A percentile compares a stretch with the other conserved stretches of the same genome.
Evolutionary conservation across 2,797 vertebrate species (phyloP).

Genomic region (Cephalopachus bancanus): DNA sequence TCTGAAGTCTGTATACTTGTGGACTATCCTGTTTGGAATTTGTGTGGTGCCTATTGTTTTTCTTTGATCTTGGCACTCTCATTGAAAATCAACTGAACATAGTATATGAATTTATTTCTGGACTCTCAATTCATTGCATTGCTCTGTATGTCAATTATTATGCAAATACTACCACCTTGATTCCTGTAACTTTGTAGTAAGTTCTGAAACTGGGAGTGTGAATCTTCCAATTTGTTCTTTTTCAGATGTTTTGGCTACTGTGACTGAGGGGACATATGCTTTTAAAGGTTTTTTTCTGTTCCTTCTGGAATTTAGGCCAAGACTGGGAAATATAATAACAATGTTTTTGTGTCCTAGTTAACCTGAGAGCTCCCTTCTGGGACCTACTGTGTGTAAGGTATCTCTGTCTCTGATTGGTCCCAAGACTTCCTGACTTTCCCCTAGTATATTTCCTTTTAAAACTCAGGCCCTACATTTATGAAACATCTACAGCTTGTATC

Average conservation of each 20-base stretch:
- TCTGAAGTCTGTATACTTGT: too few species aligned
- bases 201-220: not conserved
- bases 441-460: not conserved
- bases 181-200: not conserved
- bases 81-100: not conserved
- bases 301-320: not conserved
- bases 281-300: not conserved
- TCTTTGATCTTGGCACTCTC: not conserved
- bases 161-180: not conserved
- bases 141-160: not conserved
- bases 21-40: too few species aligned
- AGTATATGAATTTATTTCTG: not conserved
- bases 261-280: not conserved
- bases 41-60: too few species aligned
- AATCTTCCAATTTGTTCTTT: not conserved
- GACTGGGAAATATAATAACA: not conserved
- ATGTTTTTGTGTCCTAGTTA: not conserved
- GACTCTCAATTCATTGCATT: not conserved
- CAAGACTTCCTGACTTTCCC: not conserved
- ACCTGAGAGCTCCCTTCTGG: not conserved
- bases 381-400: not conserved
- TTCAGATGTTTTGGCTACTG: not conserved
- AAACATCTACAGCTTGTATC: not conserved
- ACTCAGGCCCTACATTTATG: not conserved
- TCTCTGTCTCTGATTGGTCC: not conserved